phyloP scores from a whole-genome alignment of 37 sponge, comb jelly and placozoan genomes.

The Sycon ciliatum region DNA sequence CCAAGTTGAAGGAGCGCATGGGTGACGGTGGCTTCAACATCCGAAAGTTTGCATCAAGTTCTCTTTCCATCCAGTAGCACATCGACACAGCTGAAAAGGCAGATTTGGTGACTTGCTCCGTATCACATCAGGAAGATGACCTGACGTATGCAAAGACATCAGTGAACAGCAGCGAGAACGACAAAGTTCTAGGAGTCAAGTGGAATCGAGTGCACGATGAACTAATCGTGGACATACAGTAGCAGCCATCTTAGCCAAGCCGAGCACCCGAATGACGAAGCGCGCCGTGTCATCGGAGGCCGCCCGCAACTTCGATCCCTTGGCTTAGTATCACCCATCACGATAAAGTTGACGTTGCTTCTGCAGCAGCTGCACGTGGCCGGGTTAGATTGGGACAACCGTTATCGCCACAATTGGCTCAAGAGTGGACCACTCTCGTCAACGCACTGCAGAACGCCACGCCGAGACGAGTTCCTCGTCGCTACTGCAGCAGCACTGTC shows the following conservation, averaged over 20 bases:
- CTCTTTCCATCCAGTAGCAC: conserved; percentile 2
- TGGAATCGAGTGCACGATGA: conserved; percentile 37
- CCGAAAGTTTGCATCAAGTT: conserved; percentile 36
- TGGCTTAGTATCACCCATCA: conserved; percentile 40
- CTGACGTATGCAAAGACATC: conserved; percentile 21
- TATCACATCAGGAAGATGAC: conserved; percentile 10
- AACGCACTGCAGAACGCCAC: too few species aligned
- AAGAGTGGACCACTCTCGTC: too few species aligned
- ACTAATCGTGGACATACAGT: too few species aligned
- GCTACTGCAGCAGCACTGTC: too few species aligned
- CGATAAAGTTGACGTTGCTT: conserved; percentile 38
- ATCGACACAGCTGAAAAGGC: conserved; percentile 10
- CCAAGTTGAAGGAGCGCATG: conserved; percentile 22
- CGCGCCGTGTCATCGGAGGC: too few species aligned
- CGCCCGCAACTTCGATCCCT: conserved; percentile 39
- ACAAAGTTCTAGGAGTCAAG: conserved; percentile 36
- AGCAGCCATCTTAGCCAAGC: too few species aligned
- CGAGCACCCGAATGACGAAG: too few species aligned
- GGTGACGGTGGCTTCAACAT: conserved; percentile 29
- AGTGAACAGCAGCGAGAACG: conserved; percentile 24
- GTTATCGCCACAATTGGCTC: conserved; percentile 11
- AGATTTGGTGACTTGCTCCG: too few species aligned
- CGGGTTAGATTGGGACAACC: conserved; percentile 38
- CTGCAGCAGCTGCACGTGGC: conserved; percentile 32
- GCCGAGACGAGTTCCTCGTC: too few species aligned